Conservation (phyloP, 2,888 invertebrate species). For the Adela reaumurella region DNA sequence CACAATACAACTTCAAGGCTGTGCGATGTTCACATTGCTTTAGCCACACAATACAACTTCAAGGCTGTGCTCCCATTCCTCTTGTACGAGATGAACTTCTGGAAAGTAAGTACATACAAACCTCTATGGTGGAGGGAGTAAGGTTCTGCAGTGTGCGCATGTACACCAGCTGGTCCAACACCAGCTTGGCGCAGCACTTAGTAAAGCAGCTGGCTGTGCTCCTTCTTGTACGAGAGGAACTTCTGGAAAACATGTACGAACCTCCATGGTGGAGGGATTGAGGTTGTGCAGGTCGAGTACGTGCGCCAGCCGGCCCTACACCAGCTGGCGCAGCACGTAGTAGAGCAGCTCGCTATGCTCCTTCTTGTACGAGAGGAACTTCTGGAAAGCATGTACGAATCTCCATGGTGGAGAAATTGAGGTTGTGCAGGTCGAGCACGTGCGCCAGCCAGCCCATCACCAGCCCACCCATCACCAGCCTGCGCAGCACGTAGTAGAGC, state of each 20-base stretch:
- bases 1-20: too few species aligned
- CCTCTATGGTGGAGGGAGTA: conserved; percentile 70
- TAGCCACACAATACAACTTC: too few species aligned
- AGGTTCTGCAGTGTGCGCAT: conserved; percentile 67
- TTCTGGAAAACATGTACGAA: conserved; percentile 82
- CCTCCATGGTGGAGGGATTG: too few species aligned
- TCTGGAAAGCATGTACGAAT: conserved; percentile 88
- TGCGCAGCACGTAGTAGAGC: conserved; percentile 88
- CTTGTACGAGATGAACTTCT: conserved; percentile 87
- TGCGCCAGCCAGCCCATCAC: conserved; percentile 88
- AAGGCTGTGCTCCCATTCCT: conserved; percentile 73
- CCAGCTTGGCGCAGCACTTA: conserved; percentile 91
- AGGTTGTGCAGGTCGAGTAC: too few species aligned
- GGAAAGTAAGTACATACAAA: conserved; percentile 84
- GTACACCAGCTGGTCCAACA: conserved; percentile 86
- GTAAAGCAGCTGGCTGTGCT: conserved; percentile 93
- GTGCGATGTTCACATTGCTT: too few species aligned
- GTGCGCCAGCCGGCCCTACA: conserved; percentile 86
- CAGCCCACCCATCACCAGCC: conserved; percentile 85
- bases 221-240: conserved; percentile 90
- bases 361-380: conserved; percentile 88
- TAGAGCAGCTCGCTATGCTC: too few species aligned
- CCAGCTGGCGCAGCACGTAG: too few species aligned
- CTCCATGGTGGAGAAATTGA: conserved; percentile 69
- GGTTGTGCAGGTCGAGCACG: conserved; percentile 66